Evolutionary conservation across 2,888 invertebrate species (phyloP), one percentile per base, ranked within the genome.

Genomic region (Nomada ruficornis): DNA sequence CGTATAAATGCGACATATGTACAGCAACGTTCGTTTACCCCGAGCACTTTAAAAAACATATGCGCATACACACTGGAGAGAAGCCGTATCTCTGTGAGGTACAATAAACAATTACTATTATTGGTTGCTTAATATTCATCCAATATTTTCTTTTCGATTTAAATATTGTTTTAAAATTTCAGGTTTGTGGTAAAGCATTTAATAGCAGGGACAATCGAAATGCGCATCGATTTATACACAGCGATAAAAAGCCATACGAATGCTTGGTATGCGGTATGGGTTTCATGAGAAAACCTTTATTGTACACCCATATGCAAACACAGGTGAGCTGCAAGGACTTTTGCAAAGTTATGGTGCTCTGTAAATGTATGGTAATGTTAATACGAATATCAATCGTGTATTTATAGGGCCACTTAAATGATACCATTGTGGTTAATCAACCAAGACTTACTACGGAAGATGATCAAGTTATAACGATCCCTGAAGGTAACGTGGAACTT

Each of bases 241-340:
- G 97, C 90, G 97, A 97, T 92, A 97, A 97, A 92, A 98, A 98
- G 89, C 98, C 97, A 0, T 98, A 97, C 93, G 97, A 97, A 93
- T 98, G 98, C 91, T 94, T 96, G 80, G 96, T 96, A 9, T 98
- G 98, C 91, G 97, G 97, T 4, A 96, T 96, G 87, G 97, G 97
- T 0, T 98, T 96, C 91, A 98, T 98, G 97, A 94, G 98, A 13
- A 97, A 97, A 90, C 97, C 97, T 3, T 94, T 96, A 76, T 95
- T 98, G 0, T 96, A 97, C 91, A 95, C 96, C 57, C 97, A 98
- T 90, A 97, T 97, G 96, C 96, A 96, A 92, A 93, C 95, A 4
- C 95, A 95, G 92, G 96, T 96, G 68, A 89, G 44, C 60, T 23
- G 2, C 57, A 47, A 50, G 7, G 13, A 26, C 15, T 73, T 26